A percentile compares a stretch with the other conserved stretches of the same genome.
phyloP scores from a whole-genome alignment of 2,113 vertebrate genomes.

The Myodes glareolus region DNA sequence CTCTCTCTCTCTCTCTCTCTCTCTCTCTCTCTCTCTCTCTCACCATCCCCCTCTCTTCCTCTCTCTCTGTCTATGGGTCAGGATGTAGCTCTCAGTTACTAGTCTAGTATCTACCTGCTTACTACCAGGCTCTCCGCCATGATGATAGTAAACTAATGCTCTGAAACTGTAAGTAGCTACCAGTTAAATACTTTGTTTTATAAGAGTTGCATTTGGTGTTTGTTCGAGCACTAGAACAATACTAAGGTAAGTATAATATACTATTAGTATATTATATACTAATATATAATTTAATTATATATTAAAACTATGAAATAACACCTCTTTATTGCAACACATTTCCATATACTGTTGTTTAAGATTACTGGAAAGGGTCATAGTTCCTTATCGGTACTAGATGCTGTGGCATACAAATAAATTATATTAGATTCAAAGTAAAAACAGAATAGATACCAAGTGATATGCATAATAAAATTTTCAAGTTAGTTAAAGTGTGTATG shows the following conservation, averaged over 20 bases:
- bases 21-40: too few species aligned
- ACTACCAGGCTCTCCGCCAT: not conserved
- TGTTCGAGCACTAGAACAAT: not conserved
- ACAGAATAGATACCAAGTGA: not conserved
- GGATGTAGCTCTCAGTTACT: not conserved
- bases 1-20: not conserved
- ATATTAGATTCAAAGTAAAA: slow-evolving; percentile 7
- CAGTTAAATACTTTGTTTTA: not conserved
- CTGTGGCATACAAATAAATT: slow-evolving; percentile 41
- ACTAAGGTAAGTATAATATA: too few species aligned
- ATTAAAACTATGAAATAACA: slow-evolving; percentile 29
- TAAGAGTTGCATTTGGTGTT: not conserved
- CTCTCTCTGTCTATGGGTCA: not conserved
- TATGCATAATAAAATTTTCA: slow-evolving; percentile 36
- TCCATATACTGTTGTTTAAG: slow-evolving; percentile 26
- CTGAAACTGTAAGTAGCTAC: not conserved
- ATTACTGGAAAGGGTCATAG: not conserved
- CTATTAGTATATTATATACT: too few species aligned
- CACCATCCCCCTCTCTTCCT: too few species aligned
- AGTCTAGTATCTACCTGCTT: not conserved
- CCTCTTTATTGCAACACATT: slow-evolving; percentile 36
- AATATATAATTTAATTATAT: slow-evolving; percentile 29
- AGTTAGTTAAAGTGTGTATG: not conserved
- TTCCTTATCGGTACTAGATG: slow-evolving; percentile 22
- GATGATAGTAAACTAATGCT: not conserved